Evolutionary conservation across 2,797 vertebrate species (phyloP).

Genomic region (Sparus aurata): DNA sequence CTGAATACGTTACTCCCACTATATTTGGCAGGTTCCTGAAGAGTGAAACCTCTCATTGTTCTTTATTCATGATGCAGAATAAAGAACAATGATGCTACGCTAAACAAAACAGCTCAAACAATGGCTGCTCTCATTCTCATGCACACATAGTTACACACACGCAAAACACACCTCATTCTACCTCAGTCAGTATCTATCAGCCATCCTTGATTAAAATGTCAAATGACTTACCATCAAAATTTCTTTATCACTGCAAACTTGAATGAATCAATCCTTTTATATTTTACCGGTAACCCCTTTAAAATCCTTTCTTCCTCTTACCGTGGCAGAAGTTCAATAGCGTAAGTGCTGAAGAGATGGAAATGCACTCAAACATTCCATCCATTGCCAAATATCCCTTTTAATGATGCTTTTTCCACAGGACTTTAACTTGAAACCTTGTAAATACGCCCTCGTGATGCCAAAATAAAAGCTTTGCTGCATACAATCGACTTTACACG

Average conservation of each 20-base stretch:
- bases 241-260: background rate
- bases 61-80: background rate
- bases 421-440: background rate
- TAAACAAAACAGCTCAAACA: constrained; percentile 35
- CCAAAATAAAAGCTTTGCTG: constrained; percentile 7
- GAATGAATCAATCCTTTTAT: constrained; percentile 7
- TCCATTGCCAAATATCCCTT: too few relatives aligned
- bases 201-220: constrained; percentile 17
- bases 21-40: background rate
- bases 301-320: background rate
- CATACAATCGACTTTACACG: background rate
- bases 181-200: background rate
- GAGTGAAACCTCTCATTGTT: background rate
- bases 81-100: background rate
- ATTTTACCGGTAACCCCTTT: background rate
- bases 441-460: background rate
- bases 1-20: background rate
- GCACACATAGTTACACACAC: background rate
- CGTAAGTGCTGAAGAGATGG: background rate
- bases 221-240: background rate
- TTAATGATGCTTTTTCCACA: too few relatives aligned
- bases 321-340: background rate
- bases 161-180: background rate
- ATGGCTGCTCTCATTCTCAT: constrained; percentile 45
- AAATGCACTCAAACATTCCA: background rate